Percentiles rank a stretch among this genome's conserved stretches.
Conservation (phyloP, 2,797 vertebrate species). For the Myiotriccus ornatus region DNA sequence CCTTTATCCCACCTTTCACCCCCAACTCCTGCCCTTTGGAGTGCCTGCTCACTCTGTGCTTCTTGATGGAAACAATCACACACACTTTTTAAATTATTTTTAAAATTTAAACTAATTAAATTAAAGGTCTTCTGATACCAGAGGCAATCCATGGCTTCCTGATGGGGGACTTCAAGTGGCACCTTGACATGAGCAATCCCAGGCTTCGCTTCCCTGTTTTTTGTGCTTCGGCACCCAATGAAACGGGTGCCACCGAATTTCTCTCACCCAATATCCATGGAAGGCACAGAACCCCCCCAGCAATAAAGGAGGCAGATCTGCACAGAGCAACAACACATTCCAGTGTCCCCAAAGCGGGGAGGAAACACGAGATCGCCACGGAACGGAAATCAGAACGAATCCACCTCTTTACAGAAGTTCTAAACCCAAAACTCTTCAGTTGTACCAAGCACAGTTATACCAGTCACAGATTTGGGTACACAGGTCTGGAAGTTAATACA, state of each 20-base stretch:
- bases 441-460: too few relatives aligned
- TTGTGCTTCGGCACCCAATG: background rate
- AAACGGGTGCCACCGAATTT: background rate
- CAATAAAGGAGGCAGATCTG: accelerated
- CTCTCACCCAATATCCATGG: accelerated
- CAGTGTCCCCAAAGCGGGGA: accelerated
- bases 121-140: background rate
- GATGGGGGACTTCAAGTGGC: background rate
- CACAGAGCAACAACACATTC: background rate
- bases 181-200: background rate
- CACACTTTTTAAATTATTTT: background rate
- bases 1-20: background rate
- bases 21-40: background rate
- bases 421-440: background rate
- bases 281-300: background rate
- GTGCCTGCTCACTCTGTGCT: accelerated
- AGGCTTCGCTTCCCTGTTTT: background rate
- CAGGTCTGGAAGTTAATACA: background rate
- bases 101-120: background rate
- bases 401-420: background rate
- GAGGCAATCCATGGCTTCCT: background rate
- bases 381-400: background rate
- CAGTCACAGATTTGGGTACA: background rate
- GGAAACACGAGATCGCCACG: accelerated
- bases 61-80: background rate